These are phyloP conservation scores for Corvus cornix DNA, from an alignment of 2,113 vertebrate genomes.

Conservation along the genomic window DNA sequence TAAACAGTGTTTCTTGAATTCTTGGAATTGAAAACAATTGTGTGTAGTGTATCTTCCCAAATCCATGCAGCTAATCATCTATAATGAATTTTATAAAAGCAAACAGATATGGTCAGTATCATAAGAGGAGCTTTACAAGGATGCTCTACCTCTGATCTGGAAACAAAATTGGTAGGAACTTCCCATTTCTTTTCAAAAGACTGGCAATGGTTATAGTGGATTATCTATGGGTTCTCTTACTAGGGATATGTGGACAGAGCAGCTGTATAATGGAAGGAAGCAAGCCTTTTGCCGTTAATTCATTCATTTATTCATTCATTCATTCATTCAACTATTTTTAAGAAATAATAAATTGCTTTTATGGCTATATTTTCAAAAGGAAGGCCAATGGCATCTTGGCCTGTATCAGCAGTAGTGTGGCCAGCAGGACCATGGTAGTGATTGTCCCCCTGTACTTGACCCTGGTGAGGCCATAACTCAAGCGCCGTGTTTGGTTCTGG, in stretches of 20 bases:
- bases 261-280: neutral
- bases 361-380: neutral
- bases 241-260: neutral
- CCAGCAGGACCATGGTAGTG: neutral
- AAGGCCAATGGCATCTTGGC: neutral
- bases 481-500: neutral
- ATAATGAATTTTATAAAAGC: neutral
- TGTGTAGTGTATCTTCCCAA: neutral
- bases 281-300: neutral
- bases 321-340: neutral
- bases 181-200: neutral
- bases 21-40: neutral
- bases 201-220: neutral
- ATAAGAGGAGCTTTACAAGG: neutral
- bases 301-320: neutral
- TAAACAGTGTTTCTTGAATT: neutral
- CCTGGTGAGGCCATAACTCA: neutral
- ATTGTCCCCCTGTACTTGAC: neutral
- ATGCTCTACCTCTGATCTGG: neutral
- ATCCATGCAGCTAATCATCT: neutral
- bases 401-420: neutral
- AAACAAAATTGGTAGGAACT: neutral
- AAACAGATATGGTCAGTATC: neutral
- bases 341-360: neutral
- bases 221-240: neutral